A percentile compares a stretch with the other conserved stretches of the same genome.
phyloP scores from a whole-genome alignment of 2,113 vertebrate species.

The Nanorana parkeri region DNA sequence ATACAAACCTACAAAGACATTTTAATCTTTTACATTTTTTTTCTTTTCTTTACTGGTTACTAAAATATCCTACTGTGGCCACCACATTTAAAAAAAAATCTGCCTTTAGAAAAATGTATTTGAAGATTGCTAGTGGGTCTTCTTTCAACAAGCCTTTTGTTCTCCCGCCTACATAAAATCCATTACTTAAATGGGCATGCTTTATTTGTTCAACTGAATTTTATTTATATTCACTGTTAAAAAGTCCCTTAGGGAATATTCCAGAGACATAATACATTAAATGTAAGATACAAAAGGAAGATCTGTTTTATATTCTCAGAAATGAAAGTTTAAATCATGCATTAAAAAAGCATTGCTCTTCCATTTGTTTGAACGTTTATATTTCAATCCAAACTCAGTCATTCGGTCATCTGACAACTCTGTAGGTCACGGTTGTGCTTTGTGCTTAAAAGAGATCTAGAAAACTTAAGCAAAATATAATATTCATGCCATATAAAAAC shows the following conservation, averaged over 20 bases:
- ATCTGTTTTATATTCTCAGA: conserved; percentile 6
- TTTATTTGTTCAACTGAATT: conserved; percentile 27
- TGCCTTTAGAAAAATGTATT: conserved; percentile 20
- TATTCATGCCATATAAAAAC: too few relatives aligned
- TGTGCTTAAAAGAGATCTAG: neutral
- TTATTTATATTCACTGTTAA: conserved; percentile 34
- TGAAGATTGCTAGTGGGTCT: neutral
- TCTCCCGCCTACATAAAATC: neutral
- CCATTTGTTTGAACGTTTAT: neutral
- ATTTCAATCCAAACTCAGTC: neutral
- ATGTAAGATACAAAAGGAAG: neutral
- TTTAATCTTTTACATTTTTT: neutral
- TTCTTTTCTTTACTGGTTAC: neutral
- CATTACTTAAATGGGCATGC: conserved; percentile 30
- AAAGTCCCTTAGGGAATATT: conserved; percentile 32
- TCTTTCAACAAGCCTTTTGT: conserved; percentile 25
- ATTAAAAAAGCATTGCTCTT: conserved; percentile 1
- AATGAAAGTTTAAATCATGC: neutral
- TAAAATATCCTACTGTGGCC: conserved; percentile 7
- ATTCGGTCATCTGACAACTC: neutral
- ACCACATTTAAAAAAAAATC: neutral
- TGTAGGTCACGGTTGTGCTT: neutral
- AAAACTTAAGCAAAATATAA: too few relatives aligned
- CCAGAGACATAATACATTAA: conserved; percentile 23
- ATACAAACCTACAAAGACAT: neutral